Percentiles rank a stretch among this genome's conserved stretches.
phyloP scores from a whole-genome alignment of 2,888 invertebrate genomes.

The Oscheius sp. region DNA sequence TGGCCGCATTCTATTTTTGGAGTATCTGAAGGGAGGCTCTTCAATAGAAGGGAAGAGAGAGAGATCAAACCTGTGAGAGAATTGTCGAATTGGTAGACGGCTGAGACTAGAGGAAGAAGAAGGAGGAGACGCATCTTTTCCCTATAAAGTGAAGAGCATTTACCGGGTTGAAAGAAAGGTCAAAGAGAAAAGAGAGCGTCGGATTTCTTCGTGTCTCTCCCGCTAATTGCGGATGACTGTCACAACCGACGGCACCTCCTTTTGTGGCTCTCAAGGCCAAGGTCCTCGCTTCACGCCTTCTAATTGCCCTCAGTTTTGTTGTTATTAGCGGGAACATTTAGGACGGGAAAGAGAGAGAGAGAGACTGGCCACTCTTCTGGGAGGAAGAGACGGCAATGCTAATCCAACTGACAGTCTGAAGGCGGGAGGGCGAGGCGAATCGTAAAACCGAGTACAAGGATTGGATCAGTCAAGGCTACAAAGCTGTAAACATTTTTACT shows the following conservation, averaged over 20 bases:
- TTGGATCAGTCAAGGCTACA: too few relatives aligned
- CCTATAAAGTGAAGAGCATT: not conserved
- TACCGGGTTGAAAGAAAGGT: not conserved
- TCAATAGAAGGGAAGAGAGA: not conserved
- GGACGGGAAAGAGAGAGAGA: not conserved
- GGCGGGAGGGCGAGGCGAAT: not conserved
- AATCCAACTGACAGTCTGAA: too few relatives aligned
- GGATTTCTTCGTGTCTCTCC: not conserved
- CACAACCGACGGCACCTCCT: constrained; percentile 22
- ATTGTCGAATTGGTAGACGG: constrained; percentile 23
- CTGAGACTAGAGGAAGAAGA: not conserved
- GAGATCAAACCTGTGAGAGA: constrained; percentile 1
- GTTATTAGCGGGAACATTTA: not conserved
- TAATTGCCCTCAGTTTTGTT: constrained; percentile 17
- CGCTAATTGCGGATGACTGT: constrained; percentile 21
- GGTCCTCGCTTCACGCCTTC: constrained; percentile 22
- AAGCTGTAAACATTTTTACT: too few relatives aligned
- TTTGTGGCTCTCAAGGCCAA: constrained; percentile 28
- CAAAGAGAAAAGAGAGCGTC: not conserved
- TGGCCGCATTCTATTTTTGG: constrained; percentile 33
- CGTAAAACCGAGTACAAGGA: too few relatives aligned
- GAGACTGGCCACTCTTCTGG: too few relatives aligned
- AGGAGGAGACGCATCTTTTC: not conserved
- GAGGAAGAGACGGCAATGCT: too few relatives aligned
- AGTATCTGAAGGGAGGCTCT: constrained; percentile 13